A percentile compares a stretch with the other conserved stretches of the same genome.
These are phyloP conservation scores for Ceratitis capitata DNA, from an alignment of 1,140 invertebrate genomes.

Conservation along the genomic window DNA sequence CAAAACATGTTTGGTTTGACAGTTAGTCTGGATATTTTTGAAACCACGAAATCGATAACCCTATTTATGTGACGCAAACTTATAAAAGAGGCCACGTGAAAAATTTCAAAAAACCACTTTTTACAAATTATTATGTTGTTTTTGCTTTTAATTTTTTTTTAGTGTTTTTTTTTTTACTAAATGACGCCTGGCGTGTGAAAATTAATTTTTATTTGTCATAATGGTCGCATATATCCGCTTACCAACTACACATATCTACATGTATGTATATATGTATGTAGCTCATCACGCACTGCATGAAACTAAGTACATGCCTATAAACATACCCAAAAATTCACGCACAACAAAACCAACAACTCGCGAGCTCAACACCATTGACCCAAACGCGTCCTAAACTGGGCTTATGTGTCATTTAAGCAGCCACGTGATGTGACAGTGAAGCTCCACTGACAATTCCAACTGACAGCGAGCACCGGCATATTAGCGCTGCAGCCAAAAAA, in stretches of 20 bases:
- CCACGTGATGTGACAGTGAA: neutral
- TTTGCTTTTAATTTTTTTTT: neutral
- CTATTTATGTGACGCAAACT: too few relatives aligned
- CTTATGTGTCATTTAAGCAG: neutral
- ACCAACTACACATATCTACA: neutral
- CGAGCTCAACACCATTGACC: neutral
- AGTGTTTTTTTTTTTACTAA: neutral
- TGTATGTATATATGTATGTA: neutral
- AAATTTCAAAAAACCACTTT: neutral
- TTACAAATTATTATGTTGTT: neutral
- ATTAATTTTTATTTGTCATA: neutral
- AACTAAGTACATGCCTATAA: neutral
- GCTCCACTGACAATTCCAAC: neutral
- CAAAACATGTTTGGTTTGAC: too few relatives aligned
- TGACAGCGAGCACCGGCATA: neutral
- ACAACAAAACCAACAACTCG: neutral
- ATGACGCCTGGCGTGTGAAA: constrained; percentile 1
- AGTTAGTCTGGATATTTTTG: too few relatives aligned
- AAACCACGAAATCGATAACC: too few relatives aligned
- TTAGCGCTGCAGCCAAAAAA: neutral
- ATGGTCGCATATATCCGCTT: neutral
- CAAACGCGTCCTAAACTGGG: neutral
- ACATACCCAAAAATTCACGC: neutral
- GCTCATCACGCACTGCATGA: neutral
- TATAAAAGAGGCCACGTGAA: too few relatives aligned